Base-by-base conservation (phyloP, 2,888 invertebrate species). In the Ormyrus thymus region DNA sequence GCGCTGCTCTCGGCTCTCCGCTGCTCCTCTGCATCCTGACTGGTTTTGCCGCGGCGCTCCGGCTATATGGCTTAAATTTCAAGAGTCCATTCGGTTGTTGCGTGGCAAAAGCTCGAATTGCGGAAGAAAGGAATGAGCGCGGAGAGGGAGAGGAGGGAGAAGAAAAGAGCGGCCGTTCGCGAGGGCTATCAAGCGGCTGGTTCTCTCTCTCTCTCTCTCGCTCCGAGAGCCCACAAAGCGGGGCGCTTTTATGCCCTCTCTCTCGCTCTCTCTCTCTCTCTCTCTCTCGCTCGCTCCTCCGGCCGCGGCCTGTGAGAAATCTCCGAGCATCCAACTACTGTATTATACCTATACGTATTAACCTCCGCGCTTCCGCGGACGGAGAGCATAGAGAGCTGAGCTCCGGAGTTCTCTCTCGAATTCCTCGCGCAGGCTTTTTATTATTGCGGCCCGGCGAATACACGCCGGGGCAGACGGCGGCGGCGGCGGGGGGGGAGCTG, bases 71-170 rank as follows among this genome's bases (percentile, higher is more conserved):
- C 65, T 76, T 76, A 71, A 71, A 76, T 76, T 76, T 76, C 76
- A 76, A 76, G 70, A 66, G 75, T 66, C 64, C 73, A 65, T 73
- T 73, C 50, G 73, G 56, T 48, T 13, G 66, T 72, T 72, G 77
- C 77, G 77, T 61, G 77, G 59, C 66, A 64, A 76, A 76, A 64
- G 68, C 78, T 74, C 73, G 70, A 78, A 78, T 78, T 74, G 83
- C 83, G 82, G 83, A 83, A 83, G 83, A 83, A 78, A 66, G 76
- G 77, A 81, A 80, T 81, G 64, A 71, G 29, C 15, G 56, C 55
- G 68, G 73, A 9, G 70, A 59, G 55, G 10, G 62, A 74, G 45
- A 78, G 74, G 15, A 55, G 61, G 53, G 48, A 62, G 69, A 70
- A 73, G 66, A 68, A 66, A 76, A 72, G 68, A 70, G 53, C 51